phyloP scores from a whole-genome alignment of 2,113 vertebrate genomes.

The Lampris megalopsis region DNA sequence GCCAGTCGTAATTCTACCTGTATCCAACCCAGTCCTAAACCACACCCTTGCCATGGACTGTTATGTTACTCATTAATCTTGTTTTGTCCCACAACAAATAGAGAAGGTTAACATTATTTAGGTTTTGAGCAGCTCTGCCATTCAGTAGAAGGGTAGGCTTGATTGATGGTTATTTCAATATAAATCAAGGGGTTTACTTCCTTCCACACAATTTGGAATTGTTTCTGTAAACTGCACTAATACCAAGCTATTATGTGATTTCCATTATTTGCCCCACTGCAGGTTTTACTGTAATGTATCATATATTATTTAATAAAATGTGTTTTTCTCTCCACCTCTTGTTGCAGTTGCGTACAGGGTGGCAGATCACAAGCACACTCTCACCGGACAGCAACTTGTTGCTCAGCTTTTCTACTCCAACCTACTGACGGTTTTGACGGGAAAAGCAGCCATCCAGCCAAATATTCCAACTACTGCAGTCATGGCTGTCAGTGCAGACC shows the following conservation, averaged over 20 bases:
- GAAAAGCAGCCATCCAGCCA: conserved; percentile 18
- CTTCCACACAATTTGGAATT: too few species aligned
- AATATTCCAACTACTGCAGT: conserved; percentile 17
- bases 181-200: too few species aligned
- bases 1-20: too few species aligned
- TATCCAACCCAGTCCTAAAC: too few species aligned
- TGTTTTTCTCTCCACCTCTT: conserved; percentile 2
- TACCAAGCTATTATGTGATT: too few species aligned
- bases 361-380: conserved; percentile 32
- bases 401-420: conserved; percentile 50
- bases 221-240: too few species aligned
- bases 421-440: conserved; percentile 50
- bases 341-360: conserved; percentile 54
- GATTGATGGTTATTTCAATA: too few species aligned
- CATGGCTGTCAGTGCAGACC: conserved; percentile 23
- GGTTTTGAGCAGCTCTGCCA: too few species aligned
- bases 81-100: background rate
- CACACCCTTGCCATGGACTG: too few species aligned
- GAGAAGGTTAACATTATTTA: background rate
- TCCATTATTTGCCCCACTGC: too few species aligned
- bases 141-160: too few species aligned
- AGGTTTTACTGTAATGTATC: background rate
- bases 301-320: background rate
- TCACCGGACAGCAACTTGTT: conserved; percentile 33
- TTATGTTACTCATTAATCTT: background rate